phyloP scores from a whole-genome alignment of 2,888 invertebrate genomes.

The Silvanus unidentatus region DNA sequence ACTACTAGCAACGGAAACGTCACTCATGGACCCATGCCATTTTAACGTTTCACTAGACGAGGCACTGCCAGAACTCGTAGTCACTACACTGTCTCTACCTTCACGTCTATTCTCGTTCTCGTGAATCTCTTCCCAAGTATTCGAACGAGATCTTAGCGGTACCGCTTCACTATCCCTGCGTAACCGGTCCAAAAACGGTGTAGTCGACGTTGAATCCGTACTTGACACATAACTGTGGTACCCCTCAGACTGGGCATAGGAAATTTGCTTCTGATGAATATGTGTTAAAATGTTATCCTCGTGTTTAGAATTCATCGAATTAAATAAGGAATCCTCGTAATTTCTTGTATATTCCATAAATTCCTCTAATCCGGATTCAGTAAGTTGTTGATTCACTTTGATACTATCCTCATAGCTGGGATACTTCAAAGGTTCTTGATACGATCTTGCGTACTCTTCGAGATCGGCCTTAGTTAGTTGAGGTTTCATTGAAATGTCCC shows the following conservation, averaged over 20 bases:
- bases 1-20: slow-evolving; percentile 59
- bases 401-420: slow-evolving; percentile 8
- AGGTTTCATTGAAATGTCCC: slow-evolving; percentile 50
- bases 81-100: slow-evolving; percentile 59
- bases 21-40: slow-evolving; percentile 72
- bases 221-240: slow-evolving; percentile 76
- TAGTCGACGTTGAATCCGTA: slow-evolving; percentile 63
- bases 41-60: slow-evolving; percentile 72
- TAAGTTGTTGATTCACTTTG: slow-evolving; percentile 22
- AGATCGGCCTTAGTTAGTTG: slow-evolving; percentile 60
- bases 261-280: slow-evolving; percentile 65
- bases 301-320: slow-evolving; percentile 34
- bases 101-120: slow-evolving; percentile 28
- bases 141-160: slow-evolving; percentile 38
- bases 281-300: slow-evolving; percentile 48
- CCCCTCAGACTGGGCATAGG: slow-evolving; percentile 74
- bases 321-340: slow-evolving; percentile 50
- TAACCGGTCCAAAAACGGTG: slow-evolving; percentile 70
- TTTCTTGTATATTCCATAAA: slow-evolving; percentile 64
- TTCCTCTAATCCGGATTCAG: slow-evolving; percentile 49
- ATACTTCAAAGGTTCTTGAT: slow-evolving; percentile 38
- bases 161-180: slow-evolving; percentile 57
- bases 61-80: slow-evolving; percentile 56
- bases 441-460: slow-evolving; percentile 63
- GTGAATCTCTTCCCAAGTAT: slow-evolving; percentile 40